phyloP scores from a whole-genome alignment of 2,113 vertebrate species.

The Nestor notabilis region DNA sequence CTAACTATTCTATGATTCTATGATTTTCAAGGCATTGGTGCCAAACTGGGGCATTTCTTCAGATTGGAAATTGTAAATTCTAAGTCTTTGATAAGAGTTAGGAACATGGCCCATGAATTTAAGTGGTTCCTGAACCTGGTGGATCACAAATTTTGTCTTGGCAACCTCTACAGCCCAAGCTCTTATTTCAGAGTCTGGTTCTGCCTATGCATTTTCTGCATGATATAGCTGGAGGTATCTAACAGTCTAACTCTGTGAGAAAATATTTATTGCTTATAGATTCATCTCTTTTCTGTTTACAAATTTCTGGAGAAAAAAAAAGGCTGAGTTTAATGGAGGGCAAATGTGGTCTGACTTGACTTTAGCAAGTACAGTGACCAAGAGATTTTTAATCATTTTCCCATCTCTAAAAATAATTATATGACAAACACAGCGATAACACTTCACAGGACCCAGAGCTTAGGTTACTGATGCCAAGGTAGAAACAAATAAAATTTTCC shows the following conservation, averaged over 20 bases:
- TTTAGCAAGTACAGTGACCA: not conserved
- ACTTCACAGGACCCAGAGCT: not conserved
- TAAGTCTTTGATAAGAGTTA: not conserved
- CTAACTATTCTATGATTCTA: too few species aligned
- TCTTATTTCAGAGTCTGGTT: not conserved
- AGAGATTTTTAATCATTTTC: not conserved
- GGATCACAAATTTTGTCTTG: not conserved
- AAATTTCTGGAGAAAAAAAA: not conserved
- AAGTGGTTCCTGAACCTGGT: not conserved
- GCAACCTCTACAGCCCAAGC: not conserved
- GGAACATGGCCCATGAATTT: not conserved
- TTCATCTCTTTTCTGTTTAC: not conserved
- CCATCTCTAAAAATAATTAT: not conserved
- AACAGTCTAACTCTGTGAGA: not conserved
- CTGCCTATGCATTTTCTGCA: not conserved
- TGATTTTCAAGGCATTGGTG: not conserved
- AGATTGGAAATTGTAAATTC: not conserved
- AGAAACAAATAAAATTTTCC: not conserved
- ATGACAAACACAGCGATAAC: not conserved
- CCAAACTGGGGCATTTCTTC: not conserved
- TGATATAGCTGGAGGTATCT: not conserved
- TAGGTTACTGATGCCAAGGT: not conserved
- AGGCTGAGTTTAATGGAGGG: not conserved
- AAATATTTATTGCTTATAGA: not conserved
- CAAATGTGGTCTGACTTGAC: not conserved